These are phyloP conservation scores for Prietella phreatophila DNA, from an alignment of 2,113 vertebrate genomes.

Conservation along the genomic window DNA sequence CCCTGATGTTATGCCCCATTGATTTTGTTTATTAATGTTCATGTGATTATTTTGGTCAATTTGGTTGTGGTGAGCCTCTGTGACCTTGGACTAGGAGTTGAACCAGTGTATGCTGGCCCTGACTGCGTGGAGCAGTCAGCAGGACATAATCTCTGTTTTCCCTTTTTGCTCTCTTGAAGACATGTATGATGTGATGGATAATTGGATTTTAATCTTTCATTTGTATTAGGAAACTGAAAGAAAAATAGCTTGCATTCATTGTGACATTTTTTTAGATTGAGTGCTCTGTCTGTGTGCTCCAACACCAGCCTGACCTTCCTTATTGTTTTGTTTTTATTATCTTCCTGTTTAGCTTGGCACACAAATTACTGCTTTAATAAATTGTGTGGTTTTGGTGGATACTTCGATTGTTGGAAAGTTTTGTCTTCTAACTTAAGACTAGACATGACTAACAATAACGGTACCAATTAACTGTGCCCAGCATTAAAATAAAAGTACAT, in stretches of 20 bases:
- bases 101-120: not conserved
- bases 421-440: not conserved
- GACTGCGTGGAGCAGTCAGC: not conserved
- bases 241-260: slow-evolving; percentile 35
- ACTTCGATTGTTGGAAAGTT: not conserved
- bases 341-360: slow-evolving; percentile 31
- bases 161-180: not conserved
- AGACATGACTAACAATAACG: not conserved
- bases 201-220: not conserved
- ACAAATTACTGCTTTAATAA: not conserved
- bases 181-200: slow-evolving; percentile 18
- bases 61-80: not conserved
- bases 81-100: slow-evolving; percentile 3
- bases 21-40: not conserved
- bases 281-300: slow-evolving; percentile 48
- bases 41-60: not conserved
- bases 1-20: not conserved
- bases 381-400: slow-evolving; percentile 12
- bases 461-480: not conserved
- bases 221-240: slow-evolving; percentile 47
- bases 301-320: slow-evolving; percentile 39
- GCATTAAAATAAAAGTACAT: not conserved
- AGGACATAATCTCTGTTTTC: slow-evolving; percentile 19
- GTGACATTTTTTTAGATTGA: slow-evolving; percentile 56
- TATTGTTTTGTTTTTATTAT: slow-evolving; percentile 31